These are phyloP conservation scores for Dendrocincla fuliginosa DNA, from an alignment of 2,797 vertebrate genomes.

Conservation along the genomic window DNA sequence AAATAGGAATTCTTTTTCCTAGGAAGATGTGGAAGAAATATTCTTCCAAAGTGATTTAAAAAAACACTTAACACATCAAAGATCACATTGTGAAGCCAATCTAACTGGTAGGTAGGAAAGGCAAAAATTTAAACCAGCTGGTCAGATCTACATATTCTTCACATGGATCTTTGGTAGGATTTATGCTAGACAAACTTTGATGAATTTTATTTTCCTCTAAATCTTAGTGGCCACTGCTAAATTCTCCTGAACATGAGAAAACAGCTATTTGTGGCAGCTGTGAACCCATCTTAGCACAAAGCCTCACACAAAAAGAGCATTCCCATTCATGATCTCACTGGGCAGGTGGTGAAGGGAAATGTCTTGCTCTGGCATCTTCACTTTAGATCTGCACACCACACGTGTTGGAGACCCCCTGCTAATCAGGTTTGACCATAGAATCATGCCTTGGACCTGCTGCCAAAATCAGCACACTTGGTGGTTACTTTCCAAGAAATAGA, in stretches of 20 bases:
- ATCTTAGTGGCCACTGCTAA: not conserved
- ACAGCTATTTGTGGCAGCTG: not conserved
- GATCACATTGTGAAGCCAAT: not conserved
- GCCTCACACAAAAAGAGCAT: not conserved
- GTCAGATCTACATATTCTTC: not conserved
- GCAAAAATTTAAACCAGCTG: not conserved
- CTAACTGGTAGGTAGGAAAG: not conserved
- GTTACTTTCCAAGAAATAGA: not conserved
- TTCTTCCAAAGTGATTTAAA: not conserved
- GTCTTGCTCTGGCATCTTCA: not conserved
- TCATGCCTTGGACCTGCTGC: not conserved
- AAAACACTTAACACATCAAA: not conserved
- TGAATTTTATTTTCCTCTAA: rapidly evolving
- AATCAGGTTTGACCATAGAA: not conserved
- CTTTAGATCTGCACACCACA: not conserved
- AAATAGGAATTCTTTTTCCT: not conserved
- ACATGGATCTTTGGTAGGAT: not conserved
- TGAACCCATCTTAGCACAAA: not conserved
- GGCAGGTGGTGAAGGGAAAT: not conserved
- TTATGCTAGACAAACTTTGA: not conserved
- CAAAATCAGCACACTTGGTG: not conserved
- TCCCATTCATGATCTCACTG: not conserved
- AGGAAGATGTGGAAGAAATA: not conserved
- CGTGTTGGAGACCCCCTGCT: not conserved
- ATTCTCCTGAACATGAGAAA: not conserved